Conservation (phyloP, 2,888 invertebrate genomes). For the Sarcophaga subvicina region DNA sequence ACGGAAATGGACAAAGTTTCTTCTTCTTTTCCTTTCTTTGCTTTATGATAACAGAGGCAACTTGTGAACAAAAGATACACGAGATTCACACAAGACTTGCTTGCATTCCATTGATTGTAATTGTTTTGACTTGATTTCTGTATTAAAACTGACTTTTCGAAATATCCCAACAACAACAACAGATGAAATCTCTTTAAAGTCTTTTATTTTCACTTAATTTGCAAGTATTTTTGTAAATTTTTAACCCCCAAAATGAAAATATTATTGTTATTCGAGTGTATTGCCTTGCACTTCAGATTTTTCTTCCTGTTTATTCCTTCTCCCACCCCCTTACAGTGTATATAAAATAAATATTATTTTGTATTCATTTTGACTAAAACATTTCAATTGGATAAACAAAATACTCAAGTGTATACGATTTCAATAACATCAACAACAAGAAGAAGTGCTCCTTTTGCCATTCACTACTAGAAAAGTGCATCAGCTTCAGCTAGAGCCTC, state of each 20-base stretch:
- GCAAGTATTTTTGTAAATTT: not conserved
- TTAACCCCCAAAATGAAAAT: slow-evolving; percentile 34
- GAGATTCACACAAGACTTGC: slow-evolving; percentile 14
- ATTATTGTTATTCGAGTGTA: not conserved
- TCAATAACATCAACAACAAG: slow-evolving; percentile 41
- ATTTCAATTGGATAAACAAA: slow-evolving; percentile 69
- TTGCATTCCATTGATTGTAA: slow-evolving; percentile 61
- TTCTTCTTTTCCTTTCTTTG: slow-evolving; percentile 11
- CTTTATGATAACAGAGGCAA: slow-evolving; percentile 19
- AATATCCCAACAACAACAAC: no score
- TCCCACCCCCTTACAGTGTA: slow-evolving; percentile 13
- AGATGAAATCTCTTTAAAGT: slow-evolving; percentile 1
- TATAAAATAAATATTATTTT: slow-evolving; percentile 63
- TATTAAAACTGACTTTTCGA: not conserved
- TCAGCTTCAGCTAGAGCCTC: slow-evolving; percentile 16
- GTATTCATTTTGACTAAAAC: slow-evolving; percentile 67
- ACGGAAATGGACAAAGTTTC: slow-evolving; percentile 62
- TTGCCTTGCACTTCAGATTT: not conserved
- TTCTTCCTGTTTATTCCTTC: not conserved
- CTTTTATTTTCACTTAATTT: slow-evolving; percentile 27
- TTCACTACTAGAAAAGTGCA: slow-evolving; percentile 62
- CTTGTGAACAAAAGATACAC: slow-evolving; percentile 22
- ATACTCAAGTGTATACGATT: slow-evolving; percentile 64
- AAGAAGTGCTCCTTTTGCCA: slow-evolving; percentile 52
- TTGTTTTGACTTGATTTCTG: slow-evolving; percentile 10